phyloP scores from a whole-genome alignment of 2,888 invertebrate species.

The Macroteleia sp. region DNA sequence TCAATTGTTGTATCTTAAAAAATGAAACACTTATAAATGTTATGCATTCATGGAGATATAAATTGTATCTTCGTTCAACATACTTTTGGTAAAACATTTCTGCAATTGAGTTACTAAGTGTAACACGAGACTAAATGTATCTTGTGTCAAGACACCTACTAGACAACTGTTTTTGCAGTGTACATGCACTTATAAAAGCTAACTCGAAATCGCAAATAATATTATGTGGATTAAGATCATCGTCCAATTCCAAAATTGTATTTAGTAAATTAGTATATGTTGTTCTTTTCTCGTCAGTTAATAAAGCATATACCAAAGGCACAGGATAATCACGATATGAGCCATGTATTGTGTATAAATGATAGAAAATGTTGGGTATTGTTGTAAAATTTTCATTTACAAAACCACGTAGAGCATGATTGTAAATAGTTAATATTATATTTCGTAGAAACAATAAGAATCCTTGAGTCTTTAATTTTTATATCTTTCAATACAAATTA shows the following conservation, averaged over 20 bases:
- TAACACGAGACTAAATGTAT: too few relatives aligned
- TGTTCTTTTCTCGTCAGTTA: background rate
- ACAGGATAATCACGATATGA: background rate
- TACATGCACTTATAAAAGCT: background rate
- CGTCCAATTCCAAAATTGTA: background rate
- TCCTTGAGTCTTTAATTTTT: too few relatives aligned
- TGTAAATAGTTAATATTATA: too few relatives aligned
- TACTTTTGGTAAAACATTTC: too few relatives aligned
- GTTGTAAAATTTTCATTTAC: background rate
- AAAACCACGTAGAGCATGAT: background rate
- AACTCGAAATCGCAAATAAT: too few relatives aligned
- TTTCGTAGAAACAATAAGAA: too few relatives aligned
- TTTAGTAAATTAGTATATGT: background rate
- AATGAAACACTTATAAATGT: too few relatives aligned
- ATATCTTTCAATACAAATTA: too few relatives aligned
- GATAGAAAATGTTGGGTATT: background rate
- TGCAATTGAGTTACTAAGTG: too few relatives aligned
- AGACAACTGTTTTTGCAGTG: background rate
- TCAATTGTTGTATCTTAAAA: too few relatives aligned
- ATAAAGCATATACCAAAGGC: background rate
- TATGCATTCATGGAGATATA: too few relatives aligned
- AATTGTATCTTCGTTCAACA: too few relatives aligned
- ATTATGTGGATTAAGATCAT: background rate
- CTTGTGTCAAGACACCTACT: background rate
- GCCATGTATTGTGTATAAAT: background rate